Conservation (phyloP, 2,113 vertebrate species). For the Polypterus bichir region DNA sequence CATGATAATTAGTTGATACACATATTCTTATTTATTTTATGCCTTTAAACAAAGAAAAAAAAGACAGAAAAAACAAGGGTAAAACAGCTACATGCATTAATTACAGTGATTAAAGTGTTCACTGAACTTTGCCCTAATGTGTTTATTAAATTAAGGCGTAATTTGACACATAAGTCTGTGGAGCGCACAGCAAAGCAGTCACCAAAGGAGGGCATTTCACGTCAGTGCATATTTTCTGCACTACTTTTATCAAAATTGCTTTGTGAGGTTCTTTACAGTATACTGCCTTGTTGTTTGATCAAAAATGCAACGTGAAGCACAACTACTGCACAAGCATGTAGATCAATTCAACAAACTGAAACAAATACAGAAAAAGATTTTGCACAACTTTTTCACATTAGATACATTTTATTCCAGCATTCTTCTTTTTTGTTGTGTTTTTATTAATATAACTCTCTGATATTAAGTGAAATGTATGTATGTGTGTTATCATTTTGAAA, state of each 20-base stretch:
- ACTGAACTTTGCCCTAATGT: constrained; percentile 62
- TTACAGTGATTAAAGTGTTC: constrained; percentile 60
- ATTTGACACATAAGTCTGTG: constrained; percentile 51
- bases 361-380: no score
- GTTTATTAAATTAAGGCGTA: constrained; percentile 76
- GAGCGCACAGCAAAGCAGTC: constrained; percentile 42
- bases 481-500: no score
- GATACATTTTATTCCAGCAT: no score
- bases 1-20: constrained; percentile 66
- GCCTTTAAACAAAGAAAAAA: constrained; percentile 29
- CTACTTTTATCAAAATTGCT: constrained; percentile 11
- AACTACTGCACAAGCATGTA: no score
- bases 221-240: constrained; percentile 28
- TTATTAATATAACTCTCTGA: no score
- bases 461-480: no score
- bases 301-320: no score
- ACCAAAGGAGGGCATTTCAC: constrained; percentile 33
- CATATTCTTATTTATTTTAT: constrained; percentile 46
- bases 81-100: constrained; percentile 52
- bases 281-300: no score
- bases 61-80: constrained; percentile 22
- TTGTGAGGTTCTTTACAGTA: no score
- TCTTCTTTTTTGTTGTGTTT: no score
- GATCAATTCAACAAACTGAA: no score
- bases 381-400: no score